Conservation (phyloP, 2,888 invertebrate species). For the Xanthia icteritia region DNA sequence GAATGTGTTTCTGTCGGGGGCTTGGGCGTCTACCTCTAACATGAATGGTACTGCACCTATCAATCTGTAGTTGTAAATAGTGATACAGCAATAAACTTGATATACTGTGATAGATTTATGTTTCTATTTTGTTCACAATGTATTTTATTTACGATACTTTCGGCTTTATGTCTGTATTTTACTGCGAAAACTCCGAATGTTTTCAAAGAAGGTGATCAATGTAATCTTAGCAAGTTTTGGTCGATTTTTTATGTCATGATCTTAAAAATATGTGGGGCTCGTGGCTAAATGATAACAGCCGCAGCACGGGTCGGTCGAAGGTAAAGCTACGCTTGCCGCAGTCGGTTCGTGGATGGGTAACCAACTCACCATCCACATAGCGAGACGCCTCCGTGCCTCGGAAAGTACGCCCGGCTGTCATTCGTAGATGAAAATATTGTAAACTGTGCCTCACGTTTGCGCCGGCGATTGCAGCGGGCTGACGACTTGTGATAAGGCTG, state of each 20-base stretch:
- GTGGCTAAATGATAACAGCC: not conserved
- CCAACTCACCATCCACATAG: not conserved
- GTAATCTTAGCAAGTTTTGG: too few species aligned
- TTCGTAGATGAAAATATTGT: not conserved
- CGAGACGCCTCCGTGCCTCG: not conserved
- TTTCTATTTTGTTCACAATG: slow-evolving; percentile 7
- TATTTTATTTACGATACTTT: slow-evolving; percentile 15
- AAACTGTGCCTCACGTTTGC: not conserved
- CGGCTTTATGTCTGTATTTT: slow-evolving; percentile 12
- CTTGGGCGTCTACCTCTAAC: slow-evolving; percentile 4
- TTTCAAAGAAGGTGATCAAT: not conserved
- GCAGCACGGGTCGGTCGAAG: not conserved
- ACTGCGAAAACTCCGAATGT: not conserved
- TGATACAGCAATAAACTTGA: slow-evolving; percentile 6
- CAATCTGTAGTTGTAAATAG: slow-evolving; percentile 36
- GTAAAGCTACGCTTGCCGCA: not conserved
- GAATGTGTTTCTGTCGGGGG: slow-evolving; percentile 36
- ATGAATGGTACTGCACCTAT: slow-evolving; percentile 39
- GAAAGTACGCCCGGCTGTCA: not conserved
- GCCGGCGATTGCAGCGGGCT: not conserved
- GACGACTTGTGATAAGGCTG: not conserved
- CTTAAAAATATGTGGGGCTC: not conserved
- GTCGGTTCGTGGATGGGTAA: too few species aligned
- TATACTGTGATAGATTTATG: not conserved
- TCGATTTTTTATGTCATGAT: too few species aligned